Evolutionary conservation across 2,113 vertebrate species (phyloP).

Genomic region (Piaya cayana): DNA sequence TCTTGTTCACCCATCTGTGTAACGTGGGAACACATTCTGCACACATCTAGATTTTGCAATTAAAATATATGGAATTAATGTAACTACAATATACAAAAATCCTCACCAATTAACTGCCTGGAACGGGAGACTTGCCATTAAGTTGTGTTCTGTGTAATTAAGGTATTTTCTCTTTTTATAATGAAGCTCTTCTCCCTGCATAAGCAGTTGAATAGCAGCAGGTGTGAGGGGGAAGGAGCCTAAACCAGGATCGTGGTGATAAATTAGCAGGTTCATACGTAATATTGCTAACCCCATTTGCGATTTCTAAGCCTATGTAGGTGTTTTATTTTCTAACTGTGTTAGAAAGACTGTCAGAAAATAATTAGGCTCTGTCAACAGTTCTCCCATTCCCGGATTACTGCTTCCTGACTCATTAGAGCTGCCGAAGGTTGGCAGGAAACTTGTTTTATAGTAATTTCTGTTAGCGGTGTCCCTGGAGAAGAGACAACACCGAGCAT

Average conservation of each 20-base stretch:
- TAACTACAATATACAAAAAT: background rate
- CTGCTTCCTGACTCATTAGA: conserved; percentile 63
- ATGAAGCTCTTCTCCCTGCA: background rate
- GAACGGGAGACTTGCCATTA: background rate
- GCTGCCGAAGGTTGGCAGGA: conserved; percentile 48
- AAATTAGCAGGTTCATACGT: conserved; percentile 30
- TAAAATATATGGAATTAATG: background rate
- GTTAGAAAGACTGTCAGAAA: conserved; percentile 57
- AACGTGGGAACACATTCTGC: background rate
- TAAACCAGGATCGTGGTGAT: background rate
- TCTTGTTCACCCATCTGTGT: background rate
- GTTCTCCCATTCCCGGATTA: conserved; percentile 33
- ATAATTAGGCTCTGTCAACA: conserved; percentile 66
- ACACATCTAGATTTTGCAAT: background rate
- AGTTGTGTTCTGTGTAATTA: conserved; percentile 4
- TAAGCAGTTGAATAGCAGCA: conserved; percentile 34
- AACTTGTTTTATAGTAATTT: conserved; percentile 65
- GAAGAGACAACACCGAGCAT: background rate
- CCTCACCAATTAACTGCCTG: background rate
- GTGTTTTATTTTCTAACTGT: conserved; percentile 57
- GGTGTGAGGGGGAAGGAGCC: conserved; percentile 60
- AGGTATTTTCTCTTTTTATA: conserved; percentile 11
- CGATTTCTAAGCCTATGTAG: background rate
- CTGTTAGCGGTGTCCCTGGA: conserved; percentile 52
- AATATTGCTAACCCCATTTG: background rate